A percentile compares a stretch with the other conserved stretches of the same genome.
Evolutionary conservation across 2,113 vertebrate species (phyloP).

Genomic region (Platysteira castanea): DNA sequence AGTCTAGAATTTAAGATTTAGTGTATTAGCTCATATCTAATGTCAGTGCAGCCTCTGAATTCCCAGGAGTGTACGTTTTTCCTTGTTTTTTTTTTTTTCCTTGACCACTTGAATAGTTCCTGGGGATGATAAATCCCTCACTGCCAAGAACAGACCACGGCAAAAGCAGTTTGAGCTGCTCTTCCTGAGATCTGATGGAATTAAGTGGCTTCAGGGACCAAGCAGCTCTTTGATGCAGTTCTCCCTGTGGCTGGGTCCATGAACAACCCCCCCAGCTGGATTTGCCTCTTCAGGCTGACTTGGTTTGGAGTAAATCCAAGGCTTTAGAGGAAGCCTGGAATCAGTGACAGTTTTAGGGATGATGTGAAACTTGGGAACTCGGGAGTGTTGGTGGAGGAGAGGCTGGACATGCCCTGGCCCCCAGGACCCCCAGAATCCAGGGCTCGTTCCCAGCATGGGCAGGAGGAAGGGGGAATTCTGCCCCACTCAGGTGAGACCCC

Average conservation of each 20-base stretch:
- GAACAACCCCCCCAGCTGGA: background rate
- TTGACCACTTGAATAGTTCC: background rate
- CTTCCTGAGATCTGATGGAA: background rate
- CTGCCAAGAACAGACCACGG: background rate
- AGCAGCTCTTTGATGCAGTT: background rate
- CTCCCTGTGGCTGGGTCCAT: fast-evolving
- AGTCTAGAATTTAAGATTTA: background rate
- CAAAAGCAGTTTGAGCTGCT: background rate
- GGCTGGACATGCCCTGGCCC: background rate
- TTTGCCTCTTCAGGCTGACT: background rate
- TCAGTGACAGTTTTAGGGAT: background rate
- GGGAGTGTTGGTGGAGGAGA: background rate
- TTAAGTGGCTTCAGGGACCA: background rate
- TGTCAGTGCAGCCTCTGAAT: background rate
- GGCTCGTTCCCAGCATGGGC: background rate
- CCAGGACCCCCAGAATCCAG: background rate
- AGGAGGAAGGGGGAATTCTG: background rate
- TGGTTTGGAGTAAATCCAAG: background rate
- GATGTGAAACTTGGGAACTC: background rate
- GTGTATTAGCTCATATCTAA: background rate
- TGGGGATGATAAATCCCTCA: background rate
- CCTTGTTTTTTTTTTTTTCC: fast-evolving
- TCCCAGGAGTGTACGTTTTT: background rate
- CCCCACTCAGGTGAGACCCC: background rate
- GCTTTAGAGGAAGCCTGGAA: background rate